Base-by-base conservation (phyloP, 2,797 vertebrate genomes). In the Apogon hyalosoma region DNA sequence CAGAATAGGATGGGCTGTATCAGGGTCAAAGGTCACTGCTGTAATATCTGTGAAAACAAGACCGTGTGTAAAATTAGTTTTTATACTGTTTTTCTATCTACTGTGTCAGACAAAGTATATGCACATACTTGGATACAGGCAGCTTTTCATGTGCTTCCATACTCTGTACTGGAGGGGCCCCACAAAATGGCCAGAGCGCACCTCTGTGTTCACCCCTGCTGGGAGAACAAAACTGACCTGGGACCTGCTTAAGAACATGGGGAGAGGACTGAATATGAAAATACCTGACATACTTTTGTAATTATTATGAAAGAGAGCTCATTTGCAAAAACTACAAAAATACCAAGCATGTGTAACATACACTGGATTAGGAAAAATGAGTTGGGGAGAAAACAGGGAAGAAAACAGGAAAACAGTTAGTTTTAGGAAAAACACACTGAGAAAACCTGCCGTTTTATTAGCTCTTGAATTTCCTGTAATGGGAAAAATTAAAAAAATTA, bases 131-230 rank as follows among this genome's bases (percentile, higher is more conserved):
- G 94, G 93, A 69, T 94, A 94, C 36, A 95, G 91, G 55, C 85
- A 91, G 65, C 75, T 86, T 70, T 92, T 93, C 93, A 95, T 95
- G 77, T 91, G 92, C 68, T 95, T 95, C 93, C 93, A 94, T 83
- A 93, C 92, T 70, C 90, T 89, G 87, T 95, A 95, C 65, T 95
- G 93, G 41, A 94, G 87, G 6, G 93, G 93, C 6, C 94, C 94
- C 53, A 94, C 85, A 77, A 93, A 93, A 69, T 90, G 90, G 18
- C 92, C 88, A 0, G 89, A 87, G 31, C 76, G 85, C 46, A 93
- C 87, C 54, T 93, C 92, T 2, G 72, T 86, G 62, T 92, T 82
- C 66, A 93, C 85, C 12, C 88, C 78, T 0, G 85, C 62, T 3
- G 92, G 93, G 16, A 61, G 83, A 24, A 90, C 64, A 19, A 94